Percentiles rank a stretch among this genome's conserved stretches.
phyloP scores from a whole-genome alignment of 2,797 vertebrate species.

The Melopsittacus undulatus region DNA sequence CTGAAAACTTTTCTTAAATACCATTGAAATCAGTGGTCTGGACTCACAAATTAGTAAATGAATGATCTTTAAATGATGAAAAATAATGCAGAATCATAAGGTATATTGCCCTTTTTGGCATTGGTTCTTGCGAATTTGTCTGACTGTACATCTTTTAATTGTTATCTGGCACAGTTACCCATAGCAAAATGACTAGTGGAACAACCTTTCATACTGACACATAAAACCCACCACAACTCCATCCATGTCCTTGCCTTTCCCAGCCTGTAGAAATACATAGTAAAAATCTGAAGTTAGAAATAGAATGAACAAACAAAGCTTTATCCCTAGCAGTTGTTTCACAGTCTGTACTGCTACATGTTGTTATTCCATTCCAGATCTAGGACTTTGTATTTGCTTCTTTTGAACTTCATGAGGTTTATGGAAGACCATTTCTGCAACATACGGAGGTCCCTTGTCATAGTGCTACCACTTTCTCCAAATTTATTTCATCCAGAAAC shows the following conservation, averaged over 20 bases:
- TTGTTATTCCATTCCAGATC: neutral
- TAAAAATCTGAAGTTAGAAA: neutral
- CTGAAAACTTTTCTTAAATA: neutral
- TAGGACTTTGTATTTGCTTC: neutral
- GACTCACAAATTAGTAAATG: neutral
- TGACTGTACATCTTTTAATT: neutral
- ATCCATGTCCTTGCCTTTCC: fast-evolving
- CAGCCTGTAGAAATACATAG: neutral
- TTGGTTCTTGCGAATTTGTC: neutral
- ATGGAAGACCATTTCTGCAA: neutral
- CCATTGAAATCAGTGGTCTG: neutral
- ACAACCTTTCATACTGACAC: neutral
- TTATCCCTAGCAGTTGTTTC: neutral
- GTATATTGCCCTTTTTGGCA: fast-evolving
- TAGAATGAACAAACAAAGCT: neutral
- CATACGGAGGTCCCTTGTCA: neutral
- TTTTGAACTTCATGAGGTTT: neutral
- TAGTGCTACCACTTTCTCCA: neutral
- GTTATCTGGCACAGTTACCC: neutral
- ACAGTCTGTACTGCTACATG: neutral
- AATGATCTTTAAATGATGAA: neutral
- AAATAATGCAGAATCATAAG: neutral
- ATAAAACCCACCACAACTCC: neutral
- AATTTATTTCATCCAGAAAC: neutral
- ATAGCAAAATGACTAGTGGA: neutral